Evolutionary conservation across 1,140 invertebrate species (phyloP).

Genomic region (Danaus melanippus): DNA sequence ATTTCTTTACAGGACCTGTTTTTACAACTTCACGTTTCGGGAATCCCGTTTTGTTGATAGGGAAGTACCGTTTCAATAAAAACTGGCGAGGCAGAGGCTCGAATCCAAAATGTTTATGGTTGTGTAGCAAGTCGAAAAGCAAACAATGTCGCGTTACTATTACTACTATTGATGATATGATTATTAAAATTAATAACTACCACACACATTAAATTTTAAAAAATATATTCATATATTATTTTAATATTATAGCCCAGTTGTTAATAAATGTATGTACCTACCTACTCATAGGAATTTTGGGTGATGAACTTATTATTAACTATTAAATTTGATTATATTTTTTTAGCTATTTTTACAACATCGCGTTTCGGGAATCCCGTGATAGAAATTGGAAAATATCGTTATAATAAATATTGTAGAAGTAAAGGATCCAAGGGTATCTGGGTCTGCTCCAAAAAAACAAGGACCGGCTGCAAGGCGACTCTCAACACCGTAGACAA

Average conservation of each 20-base stretch:
- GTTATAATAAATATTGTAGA: conserved; percentile 14
- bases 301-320: no score
- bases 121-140: conserved; percentile 18
- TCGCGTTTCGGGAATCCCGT: conserved; percentile 16
- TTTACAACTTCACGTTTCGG: conserved; percentile 19
- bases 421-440: conserved; percentile 11
- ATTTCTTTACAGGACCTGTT: conserved; percentile 4
- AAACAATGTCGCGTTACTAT: conserved; percentile 18
- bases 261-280: no score
- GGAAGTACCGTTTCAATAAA: conserved; percentile 12
- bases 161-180: conserved; percentile 26
- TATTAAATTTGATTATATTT: background rate
- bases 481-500: conserved; percentile 17
- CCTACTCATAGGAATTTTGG: no score
- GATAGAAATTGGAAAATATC: conserved; percentile 11
- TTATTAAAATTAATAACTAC: conserved; percentile 23
- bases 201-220: conserved; percentile 28
- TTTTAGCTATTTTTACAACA: conserved; percentile 6
- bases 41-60: conserved; percentile 19
- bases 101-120: conserved; percentile 17
- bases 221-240: no score
- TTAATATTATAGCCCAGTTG: no score
- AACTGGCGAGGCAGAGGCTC: conserved; percentile 12
- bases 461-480: conserved; percentile 23
- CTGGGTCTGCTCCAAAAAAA: conserved; percentile 28